Percentiles rank a stretch among this genome's conserved stretches.
Evolutionary conservation across 2,797 vertebrate species (phyloP).

Genomic region (Sus cebifrons): DNA sequence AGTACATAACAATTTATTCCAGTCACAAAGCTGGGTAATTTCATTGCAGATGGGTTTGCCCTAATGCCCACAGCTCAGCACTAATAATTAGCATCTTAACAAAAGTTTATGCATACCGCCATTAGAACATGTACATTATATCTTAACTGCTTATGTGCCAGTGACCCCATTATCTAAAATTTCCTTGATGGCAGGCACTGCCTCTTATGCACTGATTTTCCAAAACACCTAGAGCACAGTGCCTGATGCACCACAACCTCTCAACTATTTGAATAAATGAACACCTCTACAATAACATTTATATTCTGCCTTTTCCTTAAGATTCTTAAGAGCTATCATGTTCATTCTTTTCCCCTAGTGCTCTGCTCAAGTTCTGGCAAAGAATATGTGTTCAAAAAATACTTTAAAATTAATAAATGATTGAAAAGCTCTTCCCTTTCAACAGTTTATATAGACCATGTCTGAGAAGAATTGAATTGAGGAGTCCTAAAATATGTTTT

Average conservation of each 20-base stretch:
- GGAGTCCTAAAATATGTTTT: background rate
- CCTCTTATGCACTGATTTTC: background rate
- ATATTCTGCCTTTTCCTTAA: background rate
- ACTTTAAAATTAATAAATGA: conserved; percentile 57
- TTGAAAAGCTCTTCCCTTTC: conserved; percentile 41
- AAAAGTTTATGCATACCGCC: conserved; percentile 14
- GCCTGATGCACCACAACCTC: background rate
- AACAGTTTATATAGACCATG: background rate
- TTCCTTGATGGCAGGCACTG: background rate
- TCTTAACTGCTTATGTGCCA: background rate
- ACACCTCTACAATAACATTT: background rate
- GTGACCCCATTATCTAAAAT: background rate
- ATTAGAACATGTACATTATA: background rate
- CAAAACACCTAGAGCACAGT: background rate
- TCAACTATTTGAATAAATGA: conserved; percentile 41
- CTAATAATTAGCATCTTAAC: conserved; percentile 71
- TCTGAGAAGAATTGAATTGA: background rate
- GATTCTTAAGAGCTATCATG: background rate
- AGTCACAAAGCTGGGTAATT: conserved; percentile 29
- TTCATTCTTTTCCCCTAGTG: background rate
- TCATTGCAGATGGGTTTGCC: conserved; percentile 46
- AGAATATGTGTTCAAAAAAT: conserved; percentile 10
- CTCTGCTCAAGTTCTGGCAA: conserved; percentile 32
- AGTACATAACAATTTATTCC: conserved; percentile 67
- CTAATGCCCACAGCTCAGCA: background rate